Base-by-base conservation (phyloP, 2,113 vertebrate species). In the Gorsachius goisagi region DNA sequence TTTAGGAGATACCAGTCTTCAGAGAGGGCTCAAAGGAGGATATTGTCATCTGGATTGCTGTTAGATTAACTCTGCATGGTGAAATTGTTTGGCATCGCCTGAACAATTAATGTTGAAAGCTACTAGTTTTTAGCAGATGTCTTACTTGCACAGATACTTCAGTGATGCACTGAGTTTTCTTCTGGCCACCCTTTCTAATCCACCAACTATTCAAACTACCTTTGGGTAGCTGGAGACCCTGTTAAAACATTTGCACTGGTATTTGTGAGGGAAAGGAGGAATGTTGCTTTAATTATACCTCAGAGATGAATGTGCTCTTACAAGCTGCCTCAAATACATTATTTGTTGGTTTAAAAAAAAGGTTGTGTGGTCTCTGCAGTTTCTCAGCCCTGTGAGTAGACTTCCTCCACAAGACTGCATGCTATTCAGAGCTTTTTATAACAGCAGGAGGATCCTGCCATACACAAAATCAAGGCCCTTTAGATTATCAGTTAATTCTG, bases 371-470 rank as follows among this genome's bases (percentile, higher is more conserved):
- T 71, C 15, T 15, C 15, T 91, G 52, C 52, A 41, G 56, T 82
- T 87, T 95, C 37, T 80, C 14, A 81, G 41, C 45, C 55, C 20
- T 47, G 3, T 66, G n/a, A 77, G 17, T 44, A 83, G 44, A 21
- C 12, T 62, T 75, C 18, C 11, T 78, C 35, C 35, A 50, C 22
- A 75, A 39, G 53, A 32, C 53, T 35, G 27, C 11, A 10, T 75
- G 14, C 44, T 85, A 8, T 75, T 56, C 56, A 68, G 80, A 87
- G 50, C 33, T 79, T 87, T 63, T 56, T 49, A 6, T 27, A 87
- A 27, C 28, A 67, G 32, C n/a, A 35, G 49, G 23, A 77, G 9
- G 39, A 87, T 72, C 22, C 17, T 68, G 20, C 39, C 0, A 0
- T 71, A 19, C 32, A 32, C 28, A 39, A 33, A 78, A 78, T 58